These are phyloP conservation scores for Pogonomyrmex barbatus DNA, from an alignment of 1,140 invertebrate species.

Conservation along the genomic window DNA sequence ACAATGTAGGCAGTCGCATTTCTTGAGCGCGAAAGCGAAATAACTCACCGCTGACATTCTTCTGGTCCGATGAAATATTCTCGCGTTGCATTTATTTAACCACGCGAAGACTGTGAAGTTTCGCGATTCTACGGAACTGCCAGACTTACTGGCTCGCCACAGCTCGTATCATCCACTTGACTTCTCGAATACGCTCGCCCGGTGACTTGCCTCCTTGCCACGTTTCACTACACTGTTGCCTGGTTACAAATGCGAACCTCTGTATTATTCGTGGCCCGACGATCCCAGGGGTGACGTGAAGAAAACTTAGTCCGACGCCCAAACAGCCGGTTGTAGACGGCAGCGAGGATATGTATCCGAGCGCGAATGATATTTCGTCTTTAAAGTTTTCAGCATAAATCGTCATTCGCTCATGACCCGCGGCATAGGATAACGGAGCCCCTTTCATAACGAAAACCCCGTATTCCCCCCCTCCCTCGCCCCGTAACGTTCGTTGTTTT, in stretches of 20 bases:
- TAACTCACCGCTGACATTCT: conserved; percentile 42
- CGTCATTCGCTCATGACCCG: conserved; percentile 59
- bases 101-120: conserved; percentile 20
- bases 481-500: conserved; percentile 33
- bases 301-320: conserved; percentile 41
- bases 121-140: conserved; percentile 42
- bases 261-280: conserved; percentile 65
- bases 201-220: conserved; percentile 41
- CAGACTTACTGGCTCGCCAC: conserved; percentile 18
- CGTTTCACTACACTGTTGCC: conserved; percentile 52
- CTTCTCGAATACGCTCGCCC: conserved; percentile 21
- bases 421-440: conserved; percentile 17
- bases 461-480: no score
- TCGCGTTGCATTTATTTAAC: conserved; percentile 55
- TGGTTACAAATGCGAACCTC: conserved; percentile 54
- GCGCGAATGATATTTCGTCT: conserved; percentile 41
- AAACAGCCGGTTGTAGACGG: conserved; percentile 22
- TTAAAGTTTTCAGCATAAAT: conserved; percentile 74
- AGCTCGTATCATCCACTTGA: conserved; percentile 53
- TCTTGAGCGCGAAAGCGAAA: conserved; percentile 9
- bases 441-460: not conserved
- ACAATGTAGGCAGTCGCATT: not conserved
- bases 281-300: conserved; percentile 39
- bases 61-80: conserved; percentile 22
- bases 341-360: conserved; percentile 13